phyloP scores from a whole-genome alignment of 2,113 vertebrate genomes.

The Anoura caudifer region DNA sequence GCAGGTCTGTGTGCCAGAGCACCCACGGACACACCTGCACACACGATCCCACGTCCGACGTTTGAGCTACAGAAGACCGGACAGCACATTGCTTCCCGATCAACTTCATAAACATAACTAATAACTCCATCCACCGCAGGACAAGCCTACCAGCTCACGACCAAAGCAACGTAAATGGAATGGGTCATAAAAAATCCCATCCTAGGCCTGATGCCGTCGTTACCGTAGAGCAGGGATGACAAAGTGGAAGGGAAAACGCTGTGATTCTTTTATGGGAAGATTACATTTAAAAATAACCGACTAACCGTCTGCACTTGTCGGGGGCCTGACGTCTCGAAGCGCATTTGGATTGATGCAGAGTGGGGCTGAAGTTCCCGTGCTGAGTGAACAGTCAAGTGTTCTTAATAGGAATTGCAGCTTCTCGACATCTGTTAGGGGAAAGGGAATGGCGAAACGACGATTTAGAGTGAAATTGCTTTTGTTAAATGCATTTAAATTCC shows the following conservation, averaged over 20 bases:
- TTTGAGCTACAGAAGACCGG: background rate
- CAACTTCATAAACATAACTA: slow-evolving; percentile 36
- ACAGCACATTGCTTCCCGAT: background rate
- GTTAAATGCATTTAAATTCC: slow-evolving; percentile 93
- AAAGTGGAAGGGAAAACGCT: slow-evolving; percentile 75
- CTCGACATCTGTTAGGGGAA: slow-evolving; percentile 90
- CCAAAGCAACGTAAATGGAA: slow-evolving; percentile 44
- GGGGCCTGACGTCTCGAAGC: slow-evolving; percentile 84
- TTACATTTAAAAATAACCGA: slow-evolving; percentile 86
- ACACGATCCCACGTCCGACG: background rate
- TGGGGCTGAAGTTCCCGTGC: slow-evolving; percentile 83
- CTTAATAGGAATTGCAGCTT: slow-evolving; percentile 90
- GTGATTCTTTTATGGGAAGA: slow-evolving; percentile 84
- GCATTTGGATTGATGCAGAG: slow-evolving; percentile 88
- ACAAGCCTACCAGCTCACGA: background rate
- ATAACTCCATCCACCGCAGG: background rate
- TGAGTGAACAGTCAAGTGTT: slow-evolving; percentile 89
- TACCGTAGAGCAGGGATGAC: slow-evolving; percentile 72
- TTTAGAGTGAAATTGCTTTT: slow-evolving; percentile 91
- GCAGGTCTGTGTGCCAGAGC: background rate
- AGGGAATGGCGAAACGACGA: slow-evolving; percentile 87
- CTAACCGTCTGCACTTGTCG: slow-evolving; percentile 84
- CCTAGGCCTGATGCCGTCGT: slow-evolving; percentile 64
- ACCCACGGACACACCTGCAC: rapidly evolving
- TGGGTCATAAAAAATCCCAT: slow-evolving; percentile 71